Base-by-base conservation (phyloP, 1,140 invertebrate species). In the Penaeus indicus region DNA sequence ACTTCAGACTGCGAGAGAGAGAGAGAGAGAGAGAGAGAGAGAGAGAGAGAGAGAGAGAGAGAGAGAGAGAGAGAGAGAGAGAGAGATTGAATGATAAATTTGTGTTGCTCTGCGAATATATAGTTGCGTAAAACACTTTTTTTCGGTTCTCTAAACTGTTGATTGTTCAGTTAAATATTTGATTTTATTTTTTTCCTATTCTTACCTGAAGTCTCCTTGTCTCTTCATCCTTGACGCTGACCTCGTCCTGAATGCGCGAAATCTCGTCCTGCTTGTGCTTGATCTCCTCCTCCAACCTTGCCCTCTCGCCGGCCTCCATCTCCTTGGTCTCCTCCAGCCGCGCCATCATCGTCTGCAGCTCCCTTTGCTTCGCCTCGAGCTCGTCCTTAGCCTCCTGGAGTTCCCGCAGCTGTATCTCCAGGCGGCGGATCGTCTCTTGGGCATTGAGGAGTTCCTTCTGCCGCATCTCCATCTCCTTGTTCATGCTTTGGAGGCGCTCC, bases 351-450 rank as follows among this genome's bases (percentile, higher is more conserved):
- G 94, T 95, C 91, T 97, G 96, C 79, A 96, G 92, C 91, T 96
- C 95, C 91, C 96, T 96, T 93, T 98, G 97, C 90, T 97, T 95
- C 92, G 95, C 93, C 93, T 99, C 98, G 77, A 99, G 94, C 4
- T 97, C 96, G 81, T 98, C 97, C 90, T 99, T 99, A 94, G 99
- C 98, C 25, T 96, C 95, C 91, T 98, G 95, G 7, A 99, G 93
- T 85, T 98, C 97, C 90, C 96, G 94, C 54, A 99, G 93, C 92
- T 99, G 98, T 91, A 98, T 96, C 92, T 99, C 97, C 5, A 99
- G 94, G 92, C 97, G 96, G 93, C 98, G 97, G 79, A 97, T 98
- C 92, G 98, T 99, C 92, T 98, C 97, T 92, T 97, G 95, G 1
- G 98, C 97, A 86, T 96, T 95, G 4, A 97, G 92, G 42, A 99